Evolutionary conservation across 2,797 vertebrate species (phyloP), one percentile per base, ranked within the genome.

Genomic region (Sciaenops ocellatus): DNA sequence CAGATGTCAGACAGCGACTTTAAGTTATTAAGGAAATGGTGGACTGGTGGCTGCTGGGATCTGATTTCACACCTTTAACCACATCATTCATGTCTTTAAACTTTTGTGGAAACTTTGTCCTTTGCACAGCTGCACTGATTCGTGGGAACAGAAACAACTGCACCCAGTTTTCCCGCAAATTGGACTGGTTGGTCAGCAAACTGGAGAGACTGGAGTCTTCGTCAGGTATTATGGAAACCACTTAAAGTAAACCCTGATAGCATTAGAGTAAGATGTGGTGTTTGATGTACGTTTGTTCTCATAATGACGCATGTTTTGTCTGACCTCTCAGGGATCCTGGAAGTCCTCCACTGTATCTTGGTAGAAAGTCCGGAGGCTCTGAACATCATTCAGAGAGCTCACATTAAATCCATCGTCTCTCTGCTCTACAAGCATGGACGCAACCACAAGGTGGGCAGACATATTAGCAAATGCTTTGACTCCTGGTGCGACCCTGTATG

Each of bases 151-250:
- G 98, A 92, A 98, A 96, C 90, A 99, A 99, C 78, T 99, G 98
- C 73, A 97, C 98, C 74, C 97, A 99, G 87, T 99, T 99, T 94
- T 99, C 98, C 63, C 95, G 96, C 76, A 99, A 98, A 73, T 94
- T 99, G 57, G 98, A 99, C 81, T 99, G 98, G 98, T 91, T 99
- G 78, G 96, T 99, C 92, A 99, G 98, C 94, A 99, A 99, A 95
- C 92, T 99, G 89, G 98, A 99, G 90, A 95, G 98, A 89, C 91
- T 99, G 91, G 98, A 99, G 85, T 99, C 98, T 77, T 99, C 98
- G 79, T 98, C 98, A 96, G 98, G 98, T 99, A 94, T 76, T 34
- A n/a, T 20, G 8, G 55, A 10, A 61, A 62, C 64, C 26, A 38
- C 1, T 9, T 61, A 9, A 3, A 50, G 1, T 3, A n/a, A 22